A percentile compares a stretch with the other conserved stretches of the same genome.
phyloP scores from a whole-genome alignment of 2,888 invertebrate species.

The Ophion obscuratus region DNA sequence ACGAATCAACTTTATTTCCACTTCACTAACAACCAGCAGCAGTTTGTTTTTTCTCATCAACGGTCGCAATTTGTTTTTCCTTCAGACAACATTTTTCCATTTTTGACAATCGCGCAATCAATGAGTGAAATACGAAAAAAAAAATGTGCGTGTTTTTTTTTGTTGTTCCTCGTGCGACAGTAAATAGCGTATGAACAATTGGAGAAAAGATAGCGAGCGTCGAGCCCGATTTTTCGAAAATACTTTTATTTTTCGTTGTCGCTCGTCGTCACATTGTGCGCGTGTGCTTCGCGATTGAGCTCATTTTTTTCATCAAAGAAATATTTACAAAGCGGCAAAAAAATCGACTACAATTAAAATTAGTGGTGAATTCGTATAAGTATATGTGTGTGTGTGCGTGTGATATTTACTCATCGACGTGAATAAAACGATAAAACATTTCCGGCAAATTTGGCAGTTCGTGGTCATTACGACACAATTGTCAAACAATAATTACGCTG shows the following conservation, averaged over 20 bases:
- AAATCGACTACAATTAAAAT: slow-evolving; percentile 21
- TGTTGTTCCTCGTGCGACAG: slow-evolving; percentile 14
- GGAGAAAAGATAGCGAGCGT: slow-evolving; percentile 22
- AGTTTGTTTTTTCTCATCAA: not conserved
- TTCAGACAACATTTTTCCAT: not conserved
- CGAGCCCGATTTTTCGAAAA: slow-evolving; percentile 4
- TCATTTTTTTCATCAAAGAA: slow-evolving; percentile 4
- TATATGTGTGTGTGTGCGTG: not conserved
- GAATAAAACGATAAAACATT: not conserved
- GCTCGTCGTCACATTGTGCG: slow-evolving; percentile 23
- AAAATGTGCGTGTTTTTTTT: slow-evolving; percentile 30
- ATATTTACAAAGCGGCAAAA: slow-evolving; percentile 11
- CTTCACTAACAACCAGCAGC: not conserved
- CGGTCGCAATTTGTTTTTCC: not conserved
- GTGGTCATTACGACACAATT: slow-evolving; percentile 42
- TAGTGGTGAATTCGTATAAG: slow-evolving; percentile 34
- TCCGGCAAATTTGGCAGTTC: slow-evolving; percentile 60
- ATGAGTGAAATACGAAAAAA: slow-evolving; percentile 26
- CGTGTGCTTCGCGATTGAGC: slow-evolving; percentile 41
- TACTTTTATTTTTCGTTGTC: slow-evolving; percentile 54
- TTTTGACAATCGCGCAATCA: slow-evolving; percentile 10
- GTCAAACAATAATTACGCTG: slow-evolving; percentile 33
- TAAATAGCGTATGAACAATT: slow-evolving; percentile 12
- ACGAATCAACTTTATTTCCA: slow-evolving; percentile 9
- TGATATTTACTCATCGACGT: not conserved